A percentile compares a stretch with the other conserved stretches of the same genome.
These are phyloP conservation scores for Ochropleura leucogaster DNA, from an alignment of 2,888 invertebrate species.

Conservation along the genomic window DNA sequence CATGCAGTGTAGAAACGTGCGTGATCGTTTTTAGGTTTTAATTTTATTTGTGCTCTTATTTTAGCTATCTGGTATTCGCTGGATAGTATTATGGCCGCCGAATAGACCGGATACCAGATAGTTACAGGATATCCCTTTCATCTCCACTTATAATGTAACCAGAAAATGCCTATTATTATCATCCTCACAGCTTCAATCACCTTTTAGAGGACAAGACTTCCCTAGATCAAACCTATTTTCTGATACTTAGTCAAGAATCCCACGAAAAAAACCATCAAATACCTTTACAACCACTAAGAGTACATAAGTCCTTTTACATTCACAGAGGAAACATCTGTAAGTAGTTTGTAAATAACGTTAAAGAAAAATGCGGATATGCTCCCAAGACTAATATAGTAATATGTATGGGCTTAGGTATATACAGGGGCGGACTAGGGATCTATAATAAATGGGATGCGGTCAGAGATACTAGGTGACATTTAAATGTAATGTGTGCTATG, in stretches of 20 bases:
- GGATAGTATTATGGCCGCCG: too few species aligned
- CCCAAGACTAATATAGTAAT: conserved; percentile 37
- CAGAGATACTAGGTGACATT: background rate
- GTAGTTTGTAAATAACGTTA: background rate
- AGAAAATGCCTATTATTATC: background rate
- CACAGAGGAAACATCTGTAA: conserved; percentile 13
- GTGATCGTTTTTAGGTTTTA: too few species aligned
- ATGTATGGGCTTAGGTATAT: conserved; percentile 19
- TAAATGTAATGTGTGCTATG: too few species aligned
- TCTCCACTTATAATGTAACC: background rate
- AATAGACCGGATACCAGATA: too few species aligned
- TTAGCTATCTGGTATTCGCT: too few species aligned
- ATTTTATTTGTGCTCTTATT: too few species aligned
- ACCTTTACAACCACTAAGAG: background rate
- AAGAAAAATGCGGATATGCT: conserved; percentile 47
- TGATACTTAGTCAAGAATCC: background rate
- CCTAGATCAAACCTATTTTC: background rate
- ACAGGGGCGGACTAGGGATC: conserved; percentile 15
- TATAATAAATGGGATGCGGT: background rate
- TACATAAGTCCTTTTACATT: conserved; percentile 15
- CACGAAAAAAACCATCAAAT: conserved; percentile 10
- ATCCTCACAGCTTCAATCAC: too few species aligned
- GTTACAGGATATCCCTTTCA: too few species aligned
- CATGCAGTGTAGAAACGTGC: too few species aligned
- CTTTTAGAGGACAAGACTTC: background rate